Percentiles rank a stretch among this genome's conserved stretches.
Evolutionary conservation across 2,113 vertebrate genomes (phyloP).

Genomic region (Tiliqua scincoides): DNA sequence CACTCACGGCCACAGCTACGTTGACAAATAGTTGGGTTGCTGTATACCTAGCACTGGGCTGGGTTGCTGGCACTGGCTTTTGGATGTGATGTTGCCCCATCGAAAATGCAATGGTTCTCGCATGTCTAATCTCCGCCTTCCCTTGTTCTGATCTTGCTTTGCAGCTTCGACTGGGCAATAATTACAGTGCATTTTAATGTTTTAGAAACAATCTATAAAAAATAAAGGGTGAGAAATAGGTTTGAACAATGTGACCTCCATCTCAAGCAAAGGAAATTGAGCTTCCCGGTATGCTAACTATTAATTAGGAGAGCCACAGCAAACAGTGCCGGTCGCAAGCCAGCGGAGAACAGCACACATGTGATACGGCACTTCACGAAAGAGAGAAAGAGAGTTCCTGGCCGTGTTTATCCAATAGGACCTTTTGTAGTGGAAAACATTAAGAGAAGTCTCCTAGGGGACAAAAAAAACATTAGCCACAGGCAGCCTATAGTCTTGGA

Average conservation of each 20-base stretch:
- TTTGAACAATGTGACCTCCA: conserved; percentile 31
- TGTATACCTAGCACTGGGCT: too few species aligned
- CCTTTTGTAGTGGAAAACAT: neutral
- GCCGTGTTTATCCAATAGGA: neutral
- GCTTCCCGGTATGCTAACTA: conserved; percentile 57
- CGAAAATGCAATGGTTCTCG: too few species aligned
- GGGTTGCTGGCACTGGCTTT: too few species aligned
- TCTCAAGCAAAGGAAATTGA: conserved; percentile 58
- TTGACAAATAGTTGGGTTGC: too few species aligned
- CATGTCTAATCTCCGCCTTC: neutral
- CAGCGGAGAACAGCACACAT: conserved; percentile 39
- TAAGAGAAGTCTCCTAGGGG: neutral
- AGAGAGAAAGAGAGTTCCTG: fast-evolving
- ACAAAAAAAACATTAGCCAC: neutral
- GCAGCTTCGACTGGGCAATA: neutral
- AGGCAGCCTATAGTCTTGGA: neutral
- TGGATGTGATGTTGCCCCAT: too few species aligned
- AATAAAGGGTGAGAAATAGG: neutral
- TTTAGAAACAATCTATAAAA: neutral
- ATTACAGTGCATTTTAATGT: neutral
- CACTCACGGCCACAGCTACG: too few species aligned
- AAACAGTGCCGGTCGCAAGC: conserved; percentile 52
- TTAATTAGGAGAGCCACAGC: conserved; percentile 47
- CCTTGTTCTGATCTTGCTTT: neutral
- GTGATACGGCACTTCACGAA: neutral